Conservation (phyloP, 1,140 invertebrate species). For the Lordiphosa mommai region DNA sequence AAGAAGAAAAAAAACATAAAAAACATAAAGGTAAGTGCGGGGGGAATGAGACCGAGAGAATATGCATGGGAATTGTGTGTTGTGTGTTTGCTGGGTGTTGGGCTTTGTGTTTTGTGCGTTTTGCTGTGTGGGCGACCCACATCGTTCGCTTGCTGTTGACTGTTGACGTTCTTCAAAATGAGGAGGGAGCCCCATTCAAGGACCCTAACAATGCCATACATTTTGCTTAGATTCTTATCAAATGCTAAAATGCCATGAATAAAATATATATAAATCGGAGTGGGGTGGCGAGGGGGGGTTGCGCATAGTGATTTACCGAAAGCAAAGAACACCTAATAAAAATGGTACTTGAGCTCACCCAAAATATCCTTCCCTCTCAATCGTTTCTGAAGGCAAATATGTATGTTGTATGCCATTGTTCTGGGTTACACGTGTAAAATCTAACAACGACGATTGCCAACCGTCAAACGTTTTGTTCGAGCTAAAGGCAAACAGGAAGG, state of each 20-base stretch:
- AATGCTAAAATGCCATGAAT: slow-evolving; percentile 70
- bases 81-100: slow-evolving; percentile 9
- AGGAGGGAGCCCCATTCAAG: slow-evolving; percentile 15
- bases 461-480: slow-evolving; percentile 63
- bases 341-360: slow-evolving; percentile 23
- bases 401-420: slow-evolving; percentile 9
- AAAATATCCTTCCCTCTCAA: slow-evolving; percentile 24
- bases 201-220: slow-evolving; percentile 60
- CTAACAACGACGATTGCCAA: slow-evolving; percentile 43
- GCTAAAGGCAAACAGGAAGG: slow-evolving; percentile 38
- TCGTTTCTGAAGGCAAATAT: slow-evolving; percentile 27
- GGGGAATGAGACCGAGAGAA: slow-evolving; percentile 6
- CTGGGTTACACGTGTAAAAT: slow-evolving; percentile 54
- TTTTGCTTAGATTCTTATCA: slow-evolving; percentile 74
- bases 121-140: slow-evolving; percentile 34
- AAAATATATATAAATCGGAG: slow-evolving; percentile 28
- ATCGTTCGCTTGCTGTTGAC: slow-evolving; percentile 2
- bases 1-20: slow-evolving; percentile 26
- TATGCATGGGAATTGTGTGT: slow-evolving; percentile 47
- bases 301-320: background rate
- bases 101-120: slow-evolving; percentile 8
- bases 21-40: slow-evolving; percentile 42
- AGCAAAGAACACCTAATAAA: slow-evolving; percentile 50
- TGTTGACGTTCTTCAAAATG: slow-evolving; percentile 4
- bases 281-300: background rate